Base-by-base conservation (phyloP, 2,113 vertebrate genomes). In the Mionectes macconnelli region DNA sequence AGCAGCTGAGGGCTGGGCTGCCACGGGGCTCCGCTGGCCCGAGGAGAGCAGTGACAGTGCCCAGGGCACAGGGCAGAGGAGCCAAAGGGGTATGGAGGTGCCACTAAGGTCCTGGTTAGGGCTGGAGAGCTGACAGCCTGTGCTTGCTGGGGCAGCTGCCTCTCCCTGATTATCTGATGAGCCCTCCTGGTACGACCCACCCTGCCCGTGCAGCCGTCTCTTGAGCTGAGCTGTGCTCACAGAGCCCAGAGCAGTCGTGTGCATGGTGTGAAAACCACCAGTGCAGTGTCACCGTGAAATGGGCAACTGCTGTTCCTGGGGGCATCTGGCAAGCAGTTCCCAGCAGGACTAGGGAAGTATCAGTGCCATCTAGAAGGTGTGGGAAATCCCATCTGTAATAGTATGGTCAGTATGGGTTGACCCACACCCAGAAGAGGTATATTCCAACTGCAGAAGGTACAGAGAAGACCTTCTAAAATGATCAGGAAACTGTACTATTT, bases 1-100 rank as follows among this genome's bases (percentile, higher is more conserved):
- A 92, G 77, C 89, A 94, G 89, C 91, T 89, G 95, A 42, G 74
- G 64, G 17, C 47, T n/a, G 28, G 68, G 72, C 72, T 79, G 82
- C 50, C 3, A 1, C 33, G 35, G 75, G n/a, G 47, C 2, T 64
- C 56, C 85, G 27, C 0, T 20, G 31, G 68, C 45, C 2, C n/a
- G 44, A 87, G 39, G 47, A 35, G 42, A 74, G 49, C 8, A 31
- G 35, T 40, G 5, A 67, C 70, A 31, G 24, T 31, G 25, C 66
- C 45, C 55, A 20, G 35, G 44, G 35, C 7, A 78, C 57, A 17
- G 49, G 33, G 42, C 7, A 75, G 63, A 62, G 59, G 39, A 76
- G 40, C 44, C 2, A 1, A 22, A 22, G 12, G 14, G 30, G 74
- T 70, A 27, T 52, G 22, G 77, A 91, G 35, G 9, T 60, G 33